A percentile compares a stretch with the other conserved stretches of the same genome.
Conservation (phyloP, 2,797 vertebrate genomes). For the Alexandromys oeconomus region DNA sequence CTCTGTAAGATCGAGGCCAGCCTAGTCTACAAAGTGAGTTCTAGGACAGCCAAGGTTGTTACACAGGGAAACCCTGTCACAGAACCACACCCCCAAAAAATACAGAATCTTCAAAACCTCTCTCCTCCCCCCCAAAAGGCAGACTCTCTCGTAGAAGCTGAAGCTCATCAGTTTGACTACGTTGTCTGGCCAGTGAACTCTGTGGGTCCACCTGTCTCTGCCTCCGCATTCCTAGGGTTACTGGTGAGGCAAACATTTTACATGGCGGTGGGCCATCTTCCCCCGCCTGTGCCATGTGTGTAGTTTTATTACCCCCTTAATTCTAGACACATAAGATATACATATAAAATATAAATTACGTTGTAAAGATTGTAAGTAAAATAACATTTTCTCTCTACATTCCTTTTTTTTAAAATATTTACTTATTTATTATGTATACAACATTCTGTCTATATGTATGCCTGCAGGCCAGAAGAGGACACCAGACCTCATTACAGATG, state of each 20-base stretch:
- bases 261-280: not conserved
- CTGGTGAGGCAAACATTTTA: not conserved
- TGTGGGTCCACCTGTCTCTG: not conserved
- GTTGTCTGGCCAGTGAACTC: not conserved
- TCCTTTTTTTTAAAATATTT: not conserved
- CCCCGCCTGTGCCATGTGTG: not conserved
- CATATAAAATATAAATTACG: slow-evolving; percentile 19
- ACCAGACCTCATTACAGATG: no score
- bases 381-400: not conserved
- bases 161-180: not conserved
- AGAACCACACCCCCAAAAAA: no score
- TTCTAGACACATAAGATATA: not conserved
- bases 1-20: no score
- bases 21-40: no score
- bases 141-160: not conserved
- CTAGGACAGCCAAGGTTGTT: no score
- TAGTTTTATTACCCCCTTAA: not conserved
- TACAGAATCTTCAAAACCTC: no score
- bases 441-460: no score
- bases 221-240: not conserved
- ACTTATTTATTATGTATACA: no score
- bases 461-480: no score
- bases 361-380: not conserved
- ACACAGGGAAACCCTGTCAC: no score
- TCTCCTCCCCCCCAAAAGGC: not conserved